Evolutionary conservation across 2,888 invertebrate species (phyloP), one percentile per base, ranked within the genome.

Genomic region (Amiota mariae): DNA sequence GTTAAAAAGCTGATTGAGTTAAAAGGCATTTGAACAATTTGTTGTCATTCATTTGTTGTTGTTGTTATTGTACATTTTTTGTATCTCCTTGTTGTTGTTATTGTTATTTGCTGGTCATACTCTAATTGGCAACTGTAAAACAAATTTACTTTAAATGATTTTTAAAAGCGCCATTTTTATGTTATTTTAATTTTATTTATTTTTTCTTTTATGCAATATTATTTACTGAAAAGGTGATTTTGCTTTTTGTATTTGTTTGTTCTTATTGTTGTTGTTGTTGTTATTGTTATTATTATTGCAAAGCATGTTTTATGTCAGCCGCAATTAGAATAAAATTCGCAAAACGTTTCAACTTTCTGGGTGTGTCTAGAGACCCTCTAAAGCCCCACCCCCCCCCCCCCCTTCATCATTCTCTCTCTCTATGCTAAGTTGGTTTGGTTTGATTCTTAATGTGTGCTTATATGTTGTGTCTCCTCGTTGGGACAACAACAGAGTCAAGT

Each of bases 21-120:
- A 1, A 59, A 59, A 59, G 59, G 59, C 77, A 76, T 80, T 79
- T 79, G 77, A 81, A 79, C 74, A 73, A 63, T 80, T 81, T 81
- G 73, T 61, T 47, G 72, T 68, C 70, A 48, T 68, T 64, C 61
- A n/a, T n/a, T 51, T 48, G 61, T 72, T 63, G 63, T 63, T 10
- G 36, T 13, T 63, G 63, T 63, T 6, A 36, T 36, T 61, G 63
- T 36, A 36, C 36, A 36, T 36, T 36, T 36, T 36, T 36, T 63
- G 63, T 63, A 6, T 70, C n/a, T 54, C 13, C n/a, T 54, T 54
- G 54, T 54, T 46, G 15, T 59, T 18, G 20, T 24, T 59, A 8
- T 59, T 18, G 59, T 59, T 59, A 20, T 59, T 54, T 20, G 24
- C 54, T 54, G 48, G 68, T 54, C 68, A 48, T 48, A 68, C 54